These are phyloP conservation scores for Caradrina kadenii DNA, from an alignment of 2,888 invertebrate genomes.

Conservation along the genomic window DNA sequence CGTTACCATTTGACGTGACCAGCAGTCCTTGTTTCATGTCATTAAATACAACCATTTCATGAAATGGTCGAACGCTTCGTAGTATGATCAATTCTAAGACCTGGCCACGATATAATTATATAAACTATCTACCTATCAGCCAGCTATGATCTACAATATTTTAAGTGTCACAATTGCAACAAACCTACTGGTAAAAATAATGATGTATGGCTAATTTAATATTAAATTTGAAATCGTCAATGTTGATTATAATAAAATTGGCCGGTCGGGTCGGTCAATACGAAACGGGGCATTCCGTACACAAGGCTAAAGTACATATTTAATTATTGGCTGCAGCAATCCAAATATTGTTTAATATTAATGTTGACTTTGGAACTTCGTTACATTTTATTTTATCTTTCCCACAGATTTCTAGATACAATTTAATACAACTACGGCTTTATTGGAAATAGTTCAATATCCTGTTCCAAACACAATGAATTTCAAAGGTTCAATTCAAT, in stretches of 20 bases:
- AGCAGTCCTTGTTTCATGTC: no score
- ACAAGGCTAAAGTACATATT: constrained; percentile 24
- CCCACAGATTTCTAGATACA: background rate
- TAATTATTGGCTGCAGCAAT: constrained; percentile 34
- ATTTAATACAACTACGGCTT: background rate
- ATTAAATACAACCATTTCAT: no score
- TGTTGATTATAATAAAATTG: constrained; percentile 23
- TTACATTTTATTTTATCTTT: constrained; percentile 6
- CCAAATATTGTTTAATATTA: constrained; percentile 31
- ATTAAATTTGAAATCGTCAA: constrained; percentile 16
- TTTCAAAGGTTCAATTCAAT: no score
- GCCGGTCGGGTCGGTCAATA: constrained; percentile 3
- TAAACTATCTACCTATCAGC: no score
- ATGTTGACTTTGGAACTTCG: constrained; percentile 5
- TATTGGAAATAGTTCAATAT: background rate
- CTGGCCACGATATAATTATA: no score
- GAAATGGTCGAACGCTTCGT: no score
- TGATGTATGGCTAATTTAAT: constrained; percentile 18
- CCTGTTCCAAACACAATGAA: background rate
- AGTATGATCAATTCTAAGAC: no score
- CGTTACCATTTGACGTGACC: no score
- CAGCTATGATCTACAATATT: no score
- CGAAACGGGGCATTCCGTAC: constrained; percentile 3
- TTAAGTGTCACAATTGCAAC: no score
- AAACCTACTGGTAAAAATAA: background rate